Evolutionary conservation across 2,113 vertebrate genomes (phyloP).

Genomic region (Athene cunicularia): DNA sequence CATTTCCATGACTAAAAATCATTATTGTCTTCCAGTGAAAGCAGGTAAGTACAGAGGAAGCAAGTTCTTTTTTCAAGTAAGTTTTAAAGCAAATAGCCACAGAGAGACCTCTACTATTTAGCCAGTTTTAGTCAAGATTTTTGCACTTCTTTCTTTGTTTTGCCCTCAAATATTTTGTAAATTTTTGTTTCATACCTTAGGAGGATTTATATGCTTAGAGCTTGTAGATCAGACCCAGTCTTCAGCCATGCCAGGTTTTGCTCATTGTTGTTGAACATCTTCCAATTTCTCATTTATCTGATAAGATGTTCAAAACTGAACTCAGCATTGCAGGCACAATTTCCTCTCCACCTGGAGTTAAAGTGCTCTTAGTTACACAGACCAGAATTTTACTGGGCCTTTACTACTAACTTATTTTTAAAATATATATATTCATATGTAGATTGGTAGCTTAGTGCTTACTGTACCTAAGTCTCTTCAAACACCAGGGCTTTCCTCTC

Average conservation of each 20-base stretch:
- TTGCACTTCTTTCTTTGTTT: background rate
- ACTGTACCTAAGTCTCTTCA: background rate
- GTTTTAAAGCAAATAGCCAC: background rate
- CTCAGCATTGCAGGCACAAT: background rate
- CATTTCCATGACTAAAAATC: background rate
- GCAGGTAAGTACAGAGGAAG: background rate
- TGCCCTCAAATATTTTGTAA: background rate
- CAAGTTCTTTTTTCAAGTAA: background rate
- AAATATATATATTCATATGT: too few species aligned
- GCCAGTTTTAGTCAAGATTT: background rate
- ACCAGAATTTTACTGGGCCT: background rate
- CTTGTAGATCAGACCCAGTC: background rate
- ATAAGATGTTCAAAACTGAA: background rate
- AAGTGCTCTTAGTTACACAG: background rate
- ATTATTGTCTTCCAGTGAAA: background rate
- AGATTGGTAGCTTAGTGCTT: background rate
- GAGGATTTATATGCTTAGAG: background rate
- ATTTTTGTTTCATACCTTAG: background rate
- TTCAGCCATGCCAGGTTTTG: background rate
- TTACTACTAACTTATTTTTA: background rate
- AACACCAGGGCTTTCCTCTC: background rate
- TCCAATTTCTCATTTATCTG: background rate
- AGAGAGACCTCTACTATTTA: background rate
- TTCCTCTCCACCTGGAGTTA: background rate
- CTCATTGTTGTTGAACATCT: background rate